Conservation (phyloP, 2,888 invertebrate genomes). For the Drosophila pegasa region DNA sequence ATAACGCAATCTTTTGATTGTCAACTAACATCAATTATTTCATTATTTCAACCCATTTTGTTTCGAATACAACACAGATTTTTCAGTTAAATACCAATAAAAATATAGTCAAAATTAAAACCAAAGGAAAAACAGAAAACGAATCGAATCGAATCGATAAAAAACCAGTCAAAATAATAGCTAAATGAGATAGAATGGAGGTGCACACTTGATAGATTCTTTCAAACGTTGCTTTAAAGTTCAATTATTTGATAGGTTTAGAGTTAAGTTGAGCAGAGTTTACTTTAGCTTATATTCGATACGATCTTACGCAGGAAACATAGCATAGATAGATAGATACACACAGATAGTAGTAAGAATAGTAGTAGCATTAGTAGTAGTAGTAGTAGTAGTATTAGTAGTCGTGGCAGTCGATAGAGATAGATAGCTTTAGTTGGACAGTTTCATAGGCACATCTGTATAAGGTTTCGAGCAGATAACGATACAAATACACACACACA, state of each 20-base stretch:
- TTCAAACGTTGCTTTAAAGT: constrained; percentile 46
- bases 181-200: constrained; percentile 59
- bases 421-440: constrained; percentile 37
- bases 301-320: constrained; percentile 41
- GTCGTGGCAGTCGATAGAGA: constrained; percentile 14
- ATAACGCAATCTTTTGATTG: constrained; percentile 41
- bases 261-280: constrained; percentile 33
- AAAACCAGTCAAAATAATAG: constrained; percentile 24
- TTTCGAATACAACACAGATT: constrained; percentile 53
- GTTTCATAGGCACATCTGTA: constrained; percentile 40
- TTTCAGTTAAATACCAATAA: constrained; percentile 18
- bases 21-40: constrained; percentile 59
- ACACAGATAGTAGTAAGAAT: constrained; percentile 28
- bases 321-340: constrained; percentile 22
- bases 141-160: constrained; percentile 20
- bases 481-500: constrained; percentile 48
- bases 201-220: constrained; percentile 63
- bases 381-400: constrained; percentile 16
- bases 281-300: constrained; percentile 28
- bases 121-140: not conserved
- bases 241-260: constrained; percentile 22
- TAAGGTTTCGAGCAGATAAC: constrained; percentile 40
- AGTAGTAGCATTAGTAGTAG: constrained; percentile 22
- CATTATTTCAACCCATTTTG: constrained; percentile 51
- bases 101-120: constrained; percentile 13